phyloP scores from a whole-genome alignment of 2,888 invertebrate species.

The Pomacea canaliculata region DNA sequence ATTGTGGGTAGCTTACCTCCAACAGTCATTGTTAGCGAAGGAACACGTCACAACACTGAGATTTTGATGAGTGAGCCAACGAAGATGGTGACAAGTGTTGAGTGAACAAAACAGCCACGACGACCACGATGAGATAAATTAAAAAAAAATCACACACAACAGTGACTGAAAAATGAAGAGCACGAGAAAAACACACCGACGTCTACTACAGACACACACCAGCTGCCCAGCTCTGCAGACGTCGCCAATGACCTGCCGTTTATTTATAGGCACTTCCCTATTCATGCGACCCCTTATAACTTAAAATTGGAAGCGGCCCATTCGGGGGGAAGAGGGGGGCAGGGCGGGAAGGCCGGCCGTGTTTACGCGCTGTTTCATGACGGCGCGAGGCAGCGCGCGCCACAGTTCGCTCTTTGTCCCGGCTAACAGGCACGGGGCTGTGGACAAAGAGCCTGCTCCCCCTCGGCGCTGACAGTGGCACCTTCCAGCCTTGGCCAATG shows the following conservation, averaged over 20 bases:
- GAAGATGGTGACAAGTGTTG: conserved; percentile 4
- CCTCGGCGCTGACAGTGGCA: background rate
- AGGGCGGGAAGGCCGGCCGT: background rate
- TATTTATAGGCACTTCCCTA: conserved; percentile 19
- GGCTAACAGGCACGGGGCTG: background rate
- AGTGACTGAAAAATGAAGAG: conserved; percentile 16
- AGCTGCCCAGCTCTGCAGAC: conserved; percentile 9
- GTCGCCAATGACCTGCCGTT: conserved; percentile 13
- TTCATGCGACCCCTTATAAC: conserved; percentile 18
- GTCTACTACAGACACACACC: conserved; percentile 17
- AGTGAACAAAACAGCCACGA: conserved; percentile 11
- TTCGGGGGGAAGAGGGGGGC: background rate
- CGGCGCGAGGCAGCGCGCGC: background rate
- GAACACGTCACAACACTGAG: conserved; percentile 9
- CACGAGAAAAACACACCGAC: conserved; percentile 13
- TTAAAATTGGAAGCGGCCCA: conserved; percentile 14
- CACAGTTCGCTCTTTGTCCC: conserved; percentile 4
- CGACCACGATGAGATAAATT: conserved; percentile 1
- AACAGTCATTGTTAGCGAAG: conserved; percentile 12
- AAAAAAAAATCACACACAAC: conserved; percentile 20
- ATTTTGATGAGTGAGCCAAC: conserved; percentile 1
- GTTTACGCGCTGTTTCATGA: conserved; percentile 15
- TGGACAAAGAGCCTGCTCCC: background rate
- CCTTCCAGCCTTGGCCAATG: conserved; percentile 4
- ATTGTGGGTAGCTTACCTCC: conserved; percentile 4